Evolutionary conservation across 2,113 vertebrate genomes (phyloP), one percentile per base, ranked within the genome.

Genomic region (Setophaga petechia): DNA sequence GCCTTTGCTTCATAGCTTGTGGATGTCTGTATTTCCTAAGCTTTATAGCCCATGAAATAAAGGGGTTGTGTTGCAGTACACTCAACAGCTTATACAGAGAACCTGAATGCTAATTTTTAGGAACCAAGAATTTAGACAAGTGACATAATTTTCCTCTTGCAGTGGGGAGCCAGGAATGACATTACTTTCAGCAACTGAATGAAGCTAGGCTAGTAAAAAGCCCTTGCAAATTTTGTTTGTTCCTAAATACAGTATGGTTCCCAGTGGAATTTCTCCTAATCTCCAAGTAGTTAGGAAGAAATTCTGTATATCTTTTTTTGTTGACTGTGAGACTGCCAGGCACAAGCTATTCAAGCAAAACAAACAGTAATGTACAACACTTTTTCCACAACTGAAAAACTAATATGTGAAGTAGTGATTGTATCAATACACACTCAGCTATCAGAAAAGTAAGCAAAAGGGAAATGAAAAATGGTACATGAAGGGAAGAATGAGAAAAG

Each of bases 21-120:
- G 97, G 97, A 97, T 90, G 82, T 97, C 96, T 96, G 95, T 97
- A 97, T 98, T 97, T 97, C 37, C 73, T 91, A 91, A 89, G 95
- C 90, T 98, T 98, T 98, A 98, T 97, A 98, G 96, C 91, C 97
- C 97, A 95, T 98, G 97, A 98, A 98, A 98, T 98, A 98, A 97
- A 97, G 84, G 95, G 52, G 72, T 93, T 89, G 86, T 96, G 62
- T 97, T 91, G 96, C 94, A 96, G 93, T 95, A 95, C 82, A 14
- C 97, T 97, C 97, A 96, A 82, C 51, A 79, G 93, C 85, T 96
- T 96, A 93, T 55, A 72, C 24, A 47, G 93, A 88, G 93, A 97
- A 96, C 96, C 86, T 89, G 96, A 98, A 96, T 97, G 90, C 96
- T 97, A 96, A 96, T 97, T 97, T 93, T 88, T 71, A 93, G 84